Evolutionary conservation across 2,113 vertebrate genomes (phyloP), one percentile per base, ranked within the genome.

Genomic region (Pyxicephalus adspersus): DNA sequence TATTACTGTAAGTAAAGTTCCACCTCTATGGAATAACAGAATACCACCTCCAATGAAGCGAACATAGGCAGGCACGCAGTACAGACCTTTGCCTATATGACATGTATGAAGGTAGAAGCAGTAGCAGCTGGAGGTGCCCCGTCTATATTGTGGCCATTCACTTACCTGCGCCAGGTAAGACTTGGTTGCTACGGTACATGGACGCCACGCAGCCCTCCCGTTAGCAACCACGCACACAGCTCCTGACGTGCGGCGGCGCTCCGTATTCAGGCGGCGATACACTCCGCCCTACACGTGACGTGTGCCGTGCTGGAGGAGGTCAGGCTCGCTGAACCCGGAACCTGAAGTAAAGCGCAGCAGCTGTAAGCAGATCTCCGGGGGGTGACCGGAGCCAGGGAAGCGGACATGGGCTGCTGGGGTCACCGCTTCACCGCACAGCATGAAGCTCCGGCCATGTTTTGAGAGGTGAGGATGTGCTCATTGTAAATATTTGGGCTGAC

Each of bases 371-470:
- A 19, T 19, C n/a, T n/a, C 20, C 19, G 22, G 61, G 26, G 61
- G 1, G 7, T 16, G n/a, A 23, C 19, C 3, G 28, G 23, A 2
- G 50, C 3, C 23, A 25, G 28, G n/a, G 20, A 25, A 5, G n/a
- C 15, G 29, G 68, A 64, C 25, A 65, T 38, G 45, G 80, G 50
- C 55, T 76, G 45, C 50, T 31, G 60, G 22, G 73, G 61, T 58
- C 55, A 26, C 61, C 22, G 29, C 57, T 34, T 45, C 55, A n/a
- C 6, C 64, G 83, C 29, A 83, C 91, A 89, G 77, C 83, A 91
- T 94, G 93, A 94, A 92, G 91, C 90, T 89, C 77, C 87, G 93
- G 77, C 61, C 87, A 88, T 91, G 92, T 81, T 86, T 88, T 93
- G 93, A 94, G 88, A 92, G 95, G 94, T 84, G 25, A 70, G 71